These are phyloP conservation scores for Eidolon helvum DNA, from an alignment of 2,113 vertebrate genomes.

Conservation along the genomic window DNA sequence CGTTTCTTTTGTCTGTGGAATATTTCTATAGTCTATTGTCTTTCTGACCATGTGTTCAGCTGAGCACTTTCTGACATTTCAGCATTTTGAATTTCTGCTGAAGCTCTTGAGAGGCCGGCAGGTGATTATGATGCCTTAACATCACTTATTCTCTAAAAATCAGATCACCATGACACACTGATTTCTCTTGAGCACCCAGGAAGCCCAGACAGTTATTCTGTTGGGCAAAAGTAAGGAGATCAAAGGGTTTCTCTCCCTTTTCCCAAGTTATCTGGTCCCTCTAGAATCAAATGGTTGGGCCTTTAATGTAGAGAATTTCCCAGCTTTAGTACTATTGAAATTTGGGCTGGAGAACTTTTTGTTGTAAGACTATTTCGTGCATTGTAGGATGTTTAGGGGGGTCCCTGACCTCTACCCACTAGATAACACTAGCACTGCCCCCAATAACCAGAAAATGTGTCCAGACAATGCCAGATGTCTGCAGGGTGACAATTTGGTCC, in stretches of 20 bases:
- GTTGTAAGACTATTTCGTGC: neutral
- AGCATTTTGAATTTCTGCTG: neutral
- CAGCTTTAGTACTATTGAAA: neutral
- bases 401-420: neutral
- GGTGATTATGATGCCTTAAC: neutral
- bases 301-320: neutral
- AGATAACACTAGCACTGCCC: neutral
- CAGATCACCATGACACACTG: neutral
- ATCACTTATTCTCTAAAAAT: neutral
- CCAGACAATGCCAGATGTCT: neutral
- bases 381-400: neutral
- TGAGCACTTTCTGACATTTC: neutral
- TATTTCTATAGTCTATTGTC: no score
- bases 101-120: neutral
- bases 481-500: neutral
- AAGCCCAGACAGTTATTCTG: neutral
- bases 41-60: neutral
- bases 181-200: neutral
- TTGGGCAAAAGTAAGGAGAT: neutral
- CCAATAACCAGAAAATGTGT: neutral
- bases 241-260: neutral
- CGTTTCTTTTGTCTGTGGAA: neutral
- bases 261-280: neutral
- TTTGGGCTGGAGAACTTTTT: neutral
- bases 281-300: neutral